These are phyloP conservation scores for Phoenicopterus ruber DNA, from an alignment of 2,113 vertebrate genomes.

Conservation along the genomic window DNA sequence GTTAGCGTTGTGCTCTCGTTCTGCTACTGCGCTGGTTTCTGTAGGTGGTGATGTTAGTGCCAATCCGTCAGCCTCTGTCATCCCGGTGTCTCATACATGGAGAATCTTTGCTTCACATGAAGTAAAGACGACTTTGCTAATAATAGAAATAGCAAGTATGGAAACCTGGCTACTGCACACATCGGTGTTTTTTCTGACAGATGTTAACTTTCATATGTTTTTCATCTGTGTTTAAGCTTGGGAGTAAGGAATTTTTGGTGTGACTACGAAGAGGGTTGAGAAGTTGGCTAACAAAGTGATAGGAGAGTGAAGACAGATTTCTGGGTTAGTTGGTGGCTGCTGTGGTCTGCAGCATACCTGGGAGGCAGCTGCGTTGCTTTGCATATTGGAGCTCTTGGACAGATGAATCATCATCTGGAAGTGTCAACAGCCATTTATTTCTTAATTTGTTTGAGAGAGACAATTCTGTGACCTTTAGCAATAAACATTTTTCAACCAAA, in stretches of 20 bases:
- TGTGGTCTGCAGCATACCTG: conserved; percentile 18
- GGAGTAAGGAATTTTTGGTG: background rate
- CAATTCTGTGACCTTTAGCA: conserved; percentile 37
- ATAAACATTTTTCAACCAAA: conserved; percentile 23
- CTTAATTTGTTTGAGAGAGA: conserved; percentile 5
- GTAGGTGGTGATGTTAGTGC: background rate
- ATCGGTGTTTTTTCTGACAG: background rate
- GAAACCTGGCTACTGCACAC: background rate
- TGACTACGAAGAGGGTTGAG: background rate
- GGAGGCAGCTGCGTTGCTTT: background rate
- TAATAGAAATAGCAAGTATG: background rate
- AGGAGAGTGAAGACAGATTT: conserved; percentile 14
- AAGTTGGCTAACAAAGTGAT: background rate
- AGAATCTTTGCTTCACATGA: background rate
- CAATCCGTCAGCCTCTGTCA: background rate
- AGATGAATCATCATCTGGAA: conserved; percentile 35
- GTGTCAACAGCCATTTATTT: conserved; percentile 31
- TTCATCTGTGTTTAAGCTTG: background rate
- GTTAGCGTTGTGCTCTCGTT: background rate
- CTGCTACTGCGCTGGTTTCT: background rate
- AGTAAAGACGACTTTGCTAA: background rate
- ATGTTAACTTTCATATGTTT: background rate
- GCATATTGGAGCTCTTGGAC: background rate
- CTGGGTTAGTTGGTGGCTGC: background rate
- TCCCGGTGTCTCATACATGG: fast-evolving